phyloP scores from a whole-genome alignment of 92 coral and sea anemone genomes.

The Muricea muricata region DNA sequence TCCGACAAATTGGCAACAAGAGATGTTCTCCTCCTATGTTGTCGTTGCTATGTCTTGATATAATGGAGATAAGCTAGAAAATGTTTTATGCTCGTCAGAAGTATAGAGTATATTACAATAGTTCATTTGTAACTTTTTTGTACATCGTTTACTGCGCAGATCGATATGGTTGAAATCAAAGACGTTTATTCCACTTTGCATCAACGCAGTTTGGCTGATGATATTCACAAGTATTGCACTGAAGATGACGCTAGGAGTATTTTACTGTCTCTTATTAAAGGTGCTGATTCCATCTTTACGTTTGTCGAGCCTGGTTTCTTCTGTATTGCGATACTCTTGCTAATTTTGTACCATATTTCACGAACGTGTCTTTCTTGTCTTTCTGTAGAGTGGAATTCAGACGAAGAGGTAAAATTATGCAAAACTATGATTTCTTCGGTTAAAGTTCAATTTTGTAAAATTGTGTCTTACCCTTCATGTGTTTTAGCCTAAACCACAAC shows the following conservation, averaged over 20 bases:
- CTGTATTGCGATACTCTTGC: too few relatives aligned
- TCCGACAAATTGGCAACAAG: too few relatives aligned
- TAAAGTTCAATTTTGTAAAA: neutral
- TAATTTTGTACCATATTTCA: too few relatives aligned
- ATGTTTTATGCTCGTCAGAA: too few relatives aligned
- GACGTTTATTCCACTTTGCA: constrained; percentile 23
- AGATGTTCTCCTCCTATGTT: too few relatives aligned
- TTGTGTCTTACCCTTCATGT: neutral
- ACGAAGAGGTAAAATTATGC: neutral
- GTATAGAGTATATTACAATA: too few relatives aligned
- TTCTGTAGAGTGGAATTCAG: neutral
- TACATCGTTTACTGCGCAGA: constrained; percentile 6
- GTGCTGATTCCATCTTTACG: neutral
- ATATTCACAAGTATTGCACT: constrained; percentile 56
- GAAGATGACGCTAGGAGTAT: constrained; percentile 59
- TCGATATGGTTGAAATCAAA: constrained; percentile 51
- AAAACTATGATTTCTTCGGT: neutral
- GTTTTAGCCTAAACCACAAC: neutral
- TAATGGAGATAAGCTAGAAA: too few relatives aligned
- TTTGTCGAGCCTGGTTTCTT: neutral
- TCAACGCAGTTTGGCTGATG: constrained; percentile 43
- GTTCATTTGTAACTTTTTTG: too few relatives aligned
- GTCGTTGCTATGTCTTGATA: too few relatives aligned
- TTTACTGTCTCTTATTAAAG: constrained; percentile 54
- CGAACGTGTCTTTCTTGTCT: neutral